Percentiles rank a stretch among this genome's conserved stretches.
Conservation (phyloP, 2,113 vertebrate genomes). For the Rhynchopsitta pachyrhyncha region DNA sequence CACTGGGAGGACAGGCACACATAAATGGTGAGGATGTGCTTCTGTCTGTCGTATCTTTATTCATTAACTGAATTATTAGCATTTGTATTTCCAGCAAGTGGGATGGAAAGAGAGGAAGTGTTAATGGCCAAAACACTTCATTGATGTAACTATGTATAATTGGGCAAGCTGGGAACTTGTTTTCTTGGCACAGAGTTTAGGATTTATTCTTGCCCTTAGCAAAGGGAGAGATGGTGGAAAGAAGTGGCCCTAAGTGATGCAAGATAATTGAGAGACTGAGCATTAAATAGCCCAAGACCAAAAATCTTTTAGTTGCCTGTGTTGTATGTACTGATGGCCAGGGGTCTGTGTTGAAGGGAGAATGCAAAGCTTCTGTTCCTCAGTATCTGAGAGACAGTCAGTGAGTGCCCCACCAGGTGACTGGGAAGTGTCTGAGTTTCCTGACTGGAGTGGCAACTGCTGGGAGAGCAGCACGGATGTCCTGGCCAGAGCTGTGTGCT, state of each 20-base stretch:
- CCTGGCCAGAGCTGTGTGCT: neutral
- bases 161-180: neutral
- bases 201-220: neutral
- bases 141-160: neutral
- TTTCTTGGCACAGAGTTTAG: neutral
- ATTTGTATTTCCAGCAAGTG: neutral
- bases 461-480: neutral
- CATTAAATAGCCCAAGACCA: neutral
- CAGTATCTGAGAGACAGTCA: neutral
- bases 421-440: neutral
- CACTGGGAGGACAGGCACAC: neutral
- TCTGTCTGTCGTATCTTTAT: neutral
- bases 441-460: neutral
- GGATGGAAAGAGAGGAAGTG: neutral
- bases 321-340: rapidly evolving
- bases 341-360: neutral
- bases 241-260: neutral
- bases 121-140: neutral
- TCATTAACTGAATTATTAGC: neutral
- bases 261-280: neutral
- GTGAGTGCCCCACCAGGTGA: rapidly evolving
- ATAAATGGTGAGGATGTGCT: neutral
- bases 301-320: neutral
- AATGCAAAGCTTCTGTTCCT: neutral
- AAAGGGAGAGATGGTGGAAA: neutral